These are phyloP conservation scores for Sebastes umbrosus DNA, from an alignment of 2,797 vertebrate species.

Conservation along the genomic window DNA sequence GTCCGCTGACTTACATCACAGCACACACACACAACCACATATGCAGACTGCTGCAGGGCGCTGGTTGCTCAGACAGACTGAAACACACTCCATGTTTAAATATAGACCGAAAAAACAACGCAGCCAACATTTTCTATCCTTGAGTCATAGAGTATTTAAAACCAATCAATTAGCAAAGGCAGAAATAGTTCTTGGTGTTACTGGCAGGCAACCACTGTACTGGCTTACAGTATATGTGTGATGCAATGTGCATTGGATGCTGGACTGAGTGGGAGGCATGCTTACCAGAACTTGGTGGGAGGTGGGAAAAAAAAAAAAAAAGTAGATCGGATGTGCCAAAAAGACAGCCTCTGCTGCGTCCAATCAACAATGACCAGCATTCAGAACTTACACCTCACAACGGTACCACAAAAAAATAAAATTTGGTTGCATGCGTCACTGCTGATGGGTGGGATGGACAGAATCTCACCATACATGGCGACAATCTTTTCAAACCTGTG, in stretches of 20 bases:
- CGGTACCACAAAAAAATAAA: neutral
- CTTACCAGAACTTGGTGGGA: constrained; percentile 60
- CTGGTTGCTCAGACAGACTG: constrained; percentile 20
- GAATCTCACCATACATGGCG: neutral
- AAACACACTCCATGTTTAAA: constrained; percentile 50
- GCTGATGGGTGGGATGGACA: neutral
- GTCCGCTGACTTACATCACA: constrained; percentile 13
- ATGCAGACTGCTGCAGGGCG: constrained; percentile 22
- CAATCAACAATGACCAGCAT: constrained; percentile 26
- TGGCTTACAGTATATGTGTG: constrained; percentile 26
- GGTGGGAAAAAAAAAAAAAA: constrained; percentile 48
- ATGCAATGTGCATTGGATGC: constrained; percentile 39
- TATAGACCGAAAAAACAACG: constrained; percentile 23
- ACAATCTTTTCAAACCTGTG: neutral
- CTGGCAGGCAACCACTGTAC: constrained; percentile 23
- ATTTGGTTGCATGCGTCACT: neutral
- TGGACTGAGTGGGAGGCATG: constrained; percentile 59
- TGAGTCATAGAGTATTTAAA: constrained; percentile 43
- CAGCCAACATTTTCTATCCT: constrained; percentile 14
- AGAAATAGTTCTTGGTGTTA: constrained; percentile 29
- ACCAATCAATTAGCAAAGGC: constrained; percentile 44
- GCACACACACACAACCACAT: constrained; percentile 6
- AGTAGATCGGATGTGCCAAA: constrained; percentile 32
- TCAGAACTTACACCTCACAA: constrained; percentile 4
- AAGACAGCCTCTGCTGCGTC: constrained; percentile 27